These are phyloP conservation scores for Psammodynastes pulverulentus DNA, from an alignment of 2,113 vertebrate genomes.

Conservation along the genomic window DNA sequence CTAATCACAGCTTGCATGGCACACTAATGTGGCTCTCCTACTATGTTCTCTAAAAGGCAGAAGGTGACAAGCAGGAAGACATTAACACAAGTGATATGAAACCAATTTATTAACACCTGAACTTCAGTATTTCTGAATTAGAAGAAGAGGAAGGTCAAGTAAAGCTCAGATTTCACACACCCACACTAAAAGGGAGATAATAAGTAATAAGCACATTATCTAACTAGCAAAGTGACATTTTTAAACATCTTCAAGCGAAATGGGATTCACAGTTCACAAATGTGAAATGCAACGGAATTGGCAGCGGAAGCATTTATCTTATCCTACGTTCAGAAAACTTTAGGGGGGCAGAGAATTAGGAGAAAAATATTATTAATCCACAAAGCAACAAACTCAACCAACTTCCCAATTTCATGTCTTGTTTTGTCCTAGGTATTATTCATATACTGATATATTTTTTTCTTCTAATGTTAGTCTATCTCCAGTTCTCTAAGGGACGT, in stretches of 20 bases:
- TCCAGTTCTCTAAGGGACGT: background rate
- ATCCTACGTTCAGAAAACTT: background rate
- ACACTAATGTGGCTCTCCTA: background rate
- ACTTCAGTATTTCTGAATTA: background rate
- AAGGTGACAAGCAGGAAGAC: background rate
- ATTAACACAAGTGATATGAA: background rate
- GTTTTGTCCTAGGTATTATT: background rate
- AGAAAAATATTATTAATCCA: background rate
- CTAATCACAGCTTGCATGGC: background rate
- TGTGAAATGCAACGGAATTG: background rate
- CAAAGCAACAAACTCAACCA: background rate
- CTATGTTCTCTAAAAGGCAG: background rate
- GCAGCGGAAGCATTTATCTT: background rate
- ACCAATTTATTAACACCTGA: background rate
- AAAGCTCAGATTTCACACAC: background rate
- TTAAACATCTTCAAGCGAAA: background rate
- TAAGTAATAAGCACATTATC: background rate
- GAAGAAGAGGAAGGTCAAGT: background rate
- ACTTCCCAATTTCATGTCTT: background rate
- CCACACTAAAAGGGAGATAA: background rate
- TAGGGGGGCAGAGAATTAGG: background rate
- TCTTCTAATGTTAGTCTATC: background rate
- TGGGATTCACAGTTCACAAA: background rate
- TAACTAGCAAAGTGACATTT: background rate
- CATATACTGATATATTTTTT: background rate